Evolutionary conservation across 1,140 invertebrate genomes (phyloP).

Genomic region (Drosophila sp.): DNA sequence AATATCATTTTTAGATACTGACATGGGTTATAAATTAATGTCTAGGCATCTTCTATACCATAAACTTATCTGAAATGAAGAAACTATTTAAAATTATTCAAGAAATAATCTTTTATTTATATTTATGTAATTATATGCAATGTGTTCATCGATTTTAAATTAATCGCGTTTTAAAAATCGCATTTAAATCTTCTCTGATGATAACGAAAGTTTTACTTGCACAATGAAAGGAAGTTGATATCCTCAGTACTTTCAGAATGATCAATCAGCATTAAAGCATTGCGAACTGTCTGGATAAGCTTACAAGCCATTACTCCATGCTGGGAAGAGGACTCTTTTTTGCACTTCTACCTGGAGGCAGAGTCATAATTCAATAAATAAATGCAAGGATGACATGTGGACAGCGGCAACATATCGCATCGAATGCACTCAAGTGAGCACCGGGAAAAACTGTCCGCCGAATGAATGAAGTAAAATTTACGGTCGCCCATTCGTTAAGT

Average conservation of each 20-base stretch:
- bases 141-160: too few species aligned
- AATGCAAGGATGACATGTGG: slow-evolving; percentile 74
- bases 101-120: too few species aligned
- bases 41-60: too few species aligned
- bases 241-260: slow-evolving; percentile 6
- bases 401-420: slow-evolving; percentile 72
- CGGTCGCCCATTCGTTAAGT: slow-evolving; percentile 58
- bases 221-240: neutral
- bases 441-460: slow-evolving; percentile 33
- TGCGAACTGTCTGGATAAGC: slow-evolving; percentile 10
- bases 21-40: too few species aligned
- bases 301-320: slow-evolving; percentile 37
- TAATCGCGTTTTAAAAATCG: too few species aligned
- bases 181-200: too few species aligned
- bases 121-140: too few species aligned
- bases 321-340: slow-evolving; percentile 17
- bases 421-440: slow-evolving; percentile 71
- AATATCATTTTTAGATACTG: too few species aligned
- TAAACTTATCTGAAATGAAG: too few species aligned
- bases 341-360: slow-evolving; percentile 12
- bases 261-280: slow-evolving; percentile 51
- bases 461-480: slow-evolving; percentile 78
- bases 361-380: slow-evolving; percentile 77
- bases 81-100: too few species aligned
- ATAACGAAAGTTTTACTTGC: too few species aligned